phyloP scores from a whole-genome alignment of 2,113 vertebrate species.

The Cinclus cinclus region DNA sequence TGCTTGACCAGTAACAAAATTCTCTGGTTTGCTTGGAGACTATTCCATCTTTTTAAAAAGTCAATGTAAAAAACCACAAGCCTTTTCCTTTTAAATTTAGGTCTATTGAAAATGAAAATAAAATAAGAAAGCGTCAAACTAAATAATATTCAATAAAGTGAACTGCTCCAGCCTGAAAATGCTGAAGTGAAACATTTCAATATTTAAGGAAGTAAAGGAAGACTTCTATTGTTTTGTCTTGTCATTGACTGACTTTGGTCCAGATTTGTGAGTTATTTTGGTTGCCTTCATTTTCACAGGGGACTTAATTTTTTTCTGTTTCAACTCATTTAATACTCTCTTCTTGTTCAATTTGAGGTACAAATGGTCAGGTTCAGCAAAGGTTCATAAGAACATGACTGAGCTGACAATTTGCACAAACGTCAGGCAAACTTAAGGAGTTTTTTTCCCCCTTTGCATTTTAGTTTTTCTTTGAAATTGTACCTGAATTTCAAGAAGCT shows the following conservation, averaged over 20 bases:
- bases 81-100: background rate
- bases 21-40: background rate
- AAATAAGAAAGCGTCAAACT: background rate
- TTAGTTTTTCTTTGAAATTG: background rate
- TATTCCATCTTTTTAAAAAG: background rate
- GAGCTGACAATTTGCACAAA: background rate
- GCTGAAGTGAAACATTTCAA: background rate
- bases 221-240: constrained; percentile 11
- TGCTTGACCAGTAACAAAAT: constrained; percentile 12
- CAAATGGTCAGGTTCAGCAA: background rate
- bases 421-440: background rate
- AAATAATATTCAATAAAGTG: background rate
- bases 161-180: background rate
- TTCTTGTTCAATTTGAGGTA: background rate
- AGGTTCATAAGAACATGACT: background rate
- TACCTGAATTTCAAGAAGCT: background rate
- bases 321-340: background rate
- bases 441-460: background rate
- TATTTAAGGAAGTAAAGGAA: background rate
- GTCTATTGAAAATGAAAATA: background rate
- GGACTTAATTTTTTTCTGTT: background rate
- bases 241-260: background rate
- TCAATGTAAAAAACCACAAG: background rate
- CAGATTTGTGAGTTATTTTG: constrained; percentile 10
- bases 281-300: constrained; percentile 14